Percentiles rank a stretch among this genome's conserved stretches.
These are phyloP conservation scores for Mylabris phalerata DNA, from an alignment of 1,140 invertebrate genomes.

Conservation along the genomic window DNA sequence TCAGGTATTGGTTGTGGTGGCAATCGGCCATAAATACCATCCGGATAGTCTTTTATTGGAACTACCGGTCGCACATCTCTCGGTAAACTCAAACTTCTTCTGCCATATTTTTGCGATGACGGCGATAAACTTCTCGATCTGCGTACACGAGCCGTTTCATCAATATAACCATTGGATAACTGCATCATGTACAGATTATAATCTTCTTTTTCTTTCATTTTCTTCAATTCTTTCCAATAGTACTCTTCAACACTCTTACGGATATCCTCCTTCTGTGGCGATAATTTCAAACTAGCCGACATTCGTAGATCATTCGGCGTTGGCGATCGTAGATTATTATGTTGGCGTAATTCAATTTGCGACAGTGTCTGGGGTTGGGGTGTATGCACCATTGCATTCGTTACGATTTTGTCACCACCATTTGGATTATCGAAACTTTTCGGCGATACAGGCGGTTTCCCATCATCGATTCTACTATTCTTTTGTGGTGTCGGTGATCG, in stretches of 20 bases:
- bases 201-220: conserved; percentile 47
- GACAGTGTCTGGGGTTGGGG: conserved; percentile 5
- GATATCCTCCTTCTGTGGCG: conserved; percentile 41
- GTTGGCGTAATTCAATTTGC: background rate
- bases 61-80: conserved; percentile 8
- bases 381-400: conserved; percentile 21
- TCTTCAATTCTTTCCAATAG: conserved; percentile 54
- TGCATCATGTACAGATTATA: conserved; percentile 38
- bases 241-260: conserved; percentile 51
- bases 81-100: conserved; percentile 38
- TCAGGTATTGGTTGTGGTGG: conserved; percentile 30
- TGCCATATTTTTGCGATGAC: conserved; percentile 18
- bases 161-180: conserved; percentile 27
- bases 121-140: conserved; percentile 33
- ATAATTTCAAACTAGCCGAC: conserved; percentile 3
- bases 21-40: conserved; percentile 4
- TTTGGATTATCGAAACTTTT: conserved; percentile 5
- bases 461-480: conserved; percentile 17
- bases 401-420: conserved; percentile 10
- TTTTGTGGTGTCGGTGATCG: conserved; percentile 24
- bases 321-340: conserved; percentile 3
- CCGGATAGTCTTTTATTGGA: background rate
- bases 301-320: conserved; percentile 18
- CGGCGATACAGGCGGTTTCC: conserved; percentile 19
- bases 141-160: conserved; percentile 28